These are phyloP conservation scores for Tursiops truncatus DNA, from an alignment of 2,113 vertebrate genomes.

Conservation along the genomic window DNA sequence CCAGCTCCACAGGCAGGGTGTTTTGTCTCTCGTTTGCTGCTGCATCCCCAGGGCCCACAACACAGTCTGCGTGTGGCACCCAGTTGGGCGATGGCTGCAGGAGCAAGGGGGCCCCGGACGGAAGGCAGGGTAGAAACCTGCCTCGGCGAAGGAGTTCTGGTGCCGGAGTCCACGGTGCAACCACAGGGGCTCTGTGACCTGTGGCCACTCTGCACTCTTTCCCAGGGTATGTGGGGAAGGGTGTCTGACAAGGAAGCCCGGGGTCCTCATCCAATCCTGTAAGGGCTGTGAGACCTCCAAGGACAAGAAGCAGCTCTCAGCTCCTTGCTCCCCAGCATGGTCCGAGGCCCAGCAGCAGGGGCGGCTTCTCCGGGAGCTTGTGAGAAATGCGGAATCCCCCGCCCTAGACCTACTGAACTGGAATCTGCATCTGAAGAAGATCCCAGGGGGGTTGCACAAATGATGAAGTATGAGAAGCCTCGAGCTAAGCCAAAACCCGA, in stretches of 20 bases:
- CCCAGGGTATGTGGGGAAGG: rapidly evolving
- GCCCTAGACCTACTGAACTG: neutral
- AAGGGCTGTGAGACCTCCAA: neutral
- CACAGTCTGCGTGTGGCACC: neutral
- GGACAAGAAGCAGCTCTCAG: neutral
- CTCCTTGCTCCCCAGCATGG: neutral
- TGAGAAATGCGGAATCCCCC: neutral
- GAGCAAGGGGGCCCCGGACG: neutral
- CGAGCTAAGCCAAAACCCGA: rapidly evolving
- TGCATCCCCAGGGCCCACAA: neutral
- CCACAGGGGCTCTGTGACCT: neutral
- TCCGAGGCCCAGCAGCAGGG: rapidly evolving
- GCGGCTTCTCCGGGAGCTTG: rapidly evolving
- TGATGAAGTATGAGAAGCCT: rapidly evolving
- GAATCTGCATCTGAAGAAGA: neutral
- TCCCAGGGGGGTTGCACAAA: neutral
- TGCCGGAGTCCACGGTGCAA: neutral
- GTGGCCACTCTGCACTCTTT: neutral
- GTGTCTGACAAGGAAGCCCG: too few relatives aligned
- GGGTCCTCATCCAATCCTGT: neutral
- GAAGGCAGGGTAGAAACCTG: neutral
- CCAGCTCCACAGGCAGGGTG: neutral
- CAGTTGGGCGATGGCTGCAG: neutral
- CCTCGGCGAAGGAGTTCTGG: neutral
- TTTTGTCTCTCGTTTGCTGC: neutral